Conservation (phyloP, 2,113 vertebrate species). For the Panurus biarmicus region DNA sequence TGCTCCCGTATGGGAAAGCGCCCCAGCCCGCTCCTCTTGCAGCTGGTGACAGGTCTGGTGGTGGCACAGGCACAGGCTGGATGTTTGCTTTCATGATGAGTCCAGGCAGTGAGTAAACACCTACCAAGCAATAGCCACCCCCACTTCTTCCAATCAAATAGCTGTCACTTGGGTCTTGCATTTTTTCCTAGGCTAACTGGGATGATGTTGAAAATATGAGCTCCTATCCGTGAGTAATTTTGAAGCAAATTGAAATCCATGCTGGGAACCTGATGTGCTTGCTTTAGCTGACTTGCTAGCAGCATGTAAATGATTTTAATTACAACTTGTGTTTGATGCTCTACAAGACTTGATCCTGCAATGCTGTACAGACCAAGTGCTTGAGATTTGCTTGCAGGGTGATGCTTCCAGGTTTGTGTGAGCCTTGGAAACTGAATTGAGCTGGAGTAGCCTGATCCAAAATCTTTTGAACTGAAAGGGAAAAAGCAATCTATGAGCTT, state of each 20-base stretch:
- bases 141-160: background rate
- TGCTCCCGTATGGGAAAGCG: rapidly evolving
- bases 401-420: background rate
- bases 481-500: background rate
- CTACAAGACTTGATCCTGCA: background rate
- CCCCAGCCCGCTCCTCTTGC: background rate
- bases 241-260: constrained; percentile 70
- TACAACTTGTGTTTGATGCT: constrained; percentile 2
- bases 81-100: constrained; percentile 45
- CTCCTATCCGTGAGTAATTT: constrained; percentile 60
- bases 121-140: background rate
- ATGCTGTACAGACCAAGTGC: background rate
- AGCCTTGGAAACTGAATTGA: background rate
- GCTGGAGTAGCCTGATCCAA: background rate
- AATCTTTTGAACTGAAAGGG: background rate
- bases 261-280: constrained; percentile 67
- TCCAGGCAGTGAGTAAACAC: constrained; percentile 23
- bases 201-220: constrained; percentile 52
- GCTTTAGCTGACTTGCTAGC: constrained; percentile 63
- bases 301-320: constrained; percentile 66
- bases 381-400: background rate
- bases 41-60: background rate
- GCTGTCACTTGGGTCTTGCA: constrained; percentile 22
- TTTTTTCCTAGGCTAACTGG: constrained; percentile 55
- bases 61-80: background rate